Conservation (phyloP, 1,140 invertebrate species). For the Drosophila parabipectinata region DNA sequence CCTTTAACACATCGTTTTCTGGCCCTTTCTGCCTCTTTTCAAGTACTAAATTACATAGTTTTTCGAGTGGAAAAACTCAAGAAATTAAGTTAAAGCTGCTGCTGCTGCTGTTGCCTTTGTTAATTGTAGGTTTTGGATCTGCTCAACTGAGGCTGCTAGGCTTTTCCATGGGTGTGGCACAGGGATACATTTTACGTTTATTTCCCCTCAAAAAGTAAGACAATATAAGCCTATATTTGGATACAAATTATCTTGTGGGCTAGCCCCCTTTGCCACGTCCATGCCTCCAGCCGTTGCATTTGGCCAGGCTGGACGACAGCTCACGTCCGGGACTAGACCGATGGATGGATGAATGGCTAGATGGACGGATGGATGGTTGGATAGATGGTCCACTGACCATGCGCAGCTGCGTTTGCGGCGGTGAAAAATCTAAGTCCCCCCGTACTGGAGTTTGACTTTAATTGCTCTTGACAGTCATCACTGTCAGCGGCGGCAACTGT, state of each 20-base stretch:
- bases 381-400: slow-evolving; percentile 61
- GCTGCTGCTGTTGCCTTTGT: slow-evolving; percentile 48
- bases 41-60: slow-evolving; percentile 82
- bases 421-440: slow-evolving; percentile 77
- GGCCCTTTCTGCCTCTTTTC: slow-evolving; percentile 60
- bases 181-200: not conserved
- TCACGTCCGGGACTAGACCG: slow-evolving; percentile 60
- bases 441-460: slow-evolving; percentile 82
- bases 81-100: slow-evolving; percentile 78
- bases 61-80: slow-evolving; percentile 80
- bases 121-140: slow-evolving; percentile 70
- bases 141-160: slow-evolving; percentile 20
- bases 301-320: slow-evolving; percentile 67
- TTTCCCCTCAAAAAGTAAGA: not conserved
- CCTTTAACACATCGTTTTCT: slow-evolving; percentile 41
- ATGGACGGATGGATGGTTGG: slow-evolving; percentile 30
- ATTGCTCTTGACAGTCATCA: slow-evolving; percentile 84
- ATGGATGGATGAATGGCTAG: slow-evolving; percentile 21
- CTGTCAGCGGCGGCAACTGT: slow-evolving; percentile 62
- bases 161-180: slow-evolving; percentile 4
- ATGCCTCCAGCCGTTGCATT: slow-evolving; percentile 37
- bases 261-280: not conserved
- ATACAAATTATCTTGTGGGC: not conserved
- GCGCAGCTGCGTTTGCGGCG: slow-evolving; percentile 68
- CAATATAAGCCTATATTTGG: not conserved